Evolutionary conservation across 1,140 invertebrate genomes (phyloP).

Genomic region (Maniola jurtina): DNA sequence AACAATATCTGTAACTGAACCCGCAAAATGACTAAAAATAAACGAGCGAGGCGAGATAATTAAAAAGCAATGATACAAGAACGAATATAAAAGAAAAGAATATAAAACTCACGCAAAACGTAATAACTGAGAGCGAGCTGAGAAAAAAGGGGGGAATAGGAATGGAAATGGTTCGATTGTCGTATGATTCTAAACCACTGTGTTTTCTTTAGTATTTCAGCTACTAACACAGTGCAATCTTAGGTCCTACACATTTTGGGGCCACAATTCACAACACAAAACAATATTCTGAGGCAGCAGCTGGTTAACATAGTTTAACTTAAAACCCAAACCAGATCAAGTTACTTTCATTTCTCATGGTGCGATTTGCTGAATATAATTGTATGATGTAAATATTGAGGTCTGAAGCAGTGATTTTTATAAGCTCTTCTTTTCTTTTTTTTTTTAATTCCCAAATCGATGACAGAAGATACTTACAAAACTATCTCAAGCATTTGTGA

Average conservation of each 20-base stretch:
- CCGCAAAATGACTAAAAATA: slow-evolving; percentile 2
- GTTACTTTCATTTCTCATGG: slow-evolving; percentile 40
- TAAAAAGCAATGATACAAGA: slow-evolving; percentile 11
- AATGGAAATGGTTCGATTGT: slow-evolving; percentile 56
- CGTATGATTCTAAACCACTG: slow-evolving; percentile 45
- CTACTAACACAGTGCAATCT: slow-evolving; percentile 39
- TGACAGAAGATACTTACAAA: not conserved
- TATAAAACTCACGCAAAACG: slow-evolving; percentile 15
- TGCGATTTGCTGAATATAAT: slow-evolving; percentile 21
- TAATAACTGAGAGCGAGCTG: slow-evolving; percentile 11
- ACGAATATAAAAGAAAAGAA: slow-evolving; percentile 15
- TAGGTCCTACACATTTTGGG: slow-evolving; percentile 32
- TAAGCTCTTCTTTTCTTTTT: not conserved
- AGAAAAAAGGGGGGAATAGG: slow-evolving; percentile 22
- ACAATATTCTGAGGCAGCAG: slow-evolving; percentile 40
- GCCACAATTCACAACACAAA: slow-evolving; percentile 30
- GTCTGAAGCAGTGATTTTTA: not conserved
- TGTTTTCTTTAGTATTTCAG: slow-evolving; percentile 46
- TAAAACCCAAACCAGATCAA: slow-evolving; percentile 31
- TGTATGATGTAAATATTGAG: not conserved
- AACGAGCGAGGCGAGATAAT: slow-evolving; percentile 8
- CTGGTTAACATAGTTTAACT: slow-evolving; percentile 39
- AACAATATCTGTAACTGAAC: not conserved
- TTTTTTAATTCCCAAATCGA: not conserved
- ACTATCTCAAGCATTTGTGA: not conserved